Conservation (phyloP, 2,113 vertebrate genomes). For the Otus sunia region DNA sequence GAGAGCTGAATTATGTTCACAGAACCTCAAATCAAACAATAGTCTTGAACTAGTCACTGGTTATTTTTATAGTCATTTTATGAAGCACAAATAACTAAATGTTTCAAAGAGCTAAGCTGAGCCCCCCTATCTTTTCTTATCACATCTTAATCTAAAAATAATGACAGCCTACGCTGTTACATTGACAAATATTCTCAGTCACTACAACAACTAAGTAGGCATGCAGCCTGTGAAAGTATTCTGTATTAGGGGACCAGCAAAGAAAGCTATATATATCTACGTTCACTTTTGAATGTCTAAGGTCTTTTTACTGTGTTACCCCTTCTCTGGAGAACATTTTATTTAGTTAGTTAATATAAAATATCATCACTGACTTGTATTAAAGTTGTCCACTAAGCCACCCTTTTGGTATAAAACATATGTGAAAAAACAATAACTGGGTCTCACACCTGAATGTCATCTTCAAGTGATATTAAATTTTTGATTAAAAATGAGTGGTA, state of each 20-base stretch:
- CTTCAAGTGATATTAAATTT: background rate
- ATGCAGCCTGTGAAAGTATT: background rate
- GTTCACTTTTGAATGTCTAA: background rate
- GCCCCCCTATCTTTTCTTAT: background rate
- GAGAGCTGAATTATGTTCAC: background rate
- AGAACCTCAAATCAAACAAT: background rate
- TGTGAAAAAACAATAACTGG: background rate
- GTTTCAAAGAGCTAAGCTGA: background rate
- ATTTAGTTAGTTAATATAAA: background rate
- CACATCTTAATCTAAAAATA: background rate
- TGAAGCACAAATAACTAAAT: background rate
- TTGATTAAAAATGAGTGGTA: background rate
- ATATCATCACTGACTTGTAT: background rate
- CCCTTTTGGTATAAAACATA: background rate
- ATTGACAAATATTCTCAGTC: background rate
- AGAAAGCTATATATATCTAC: background rate
- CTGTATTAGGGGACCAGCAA: background rate
- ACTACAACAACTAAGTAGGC: background rate
- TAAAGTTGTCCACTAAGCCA: background rate
- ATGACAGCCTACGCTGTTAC: background rate
- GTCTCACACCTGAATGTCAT: background rate
- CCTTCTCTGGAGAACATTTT: background rate
- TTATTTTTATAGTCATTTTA: background rate
- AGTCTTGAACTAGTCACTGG: background rate
- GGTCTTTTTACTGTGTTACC: background rate